A percentile compares a stretch with the other conserved stretches of the same genome.
Conservation (phyloP, 30 jellyfish, hydroid and myxozoan genomes). For the Aurelia aurita region DNA sequence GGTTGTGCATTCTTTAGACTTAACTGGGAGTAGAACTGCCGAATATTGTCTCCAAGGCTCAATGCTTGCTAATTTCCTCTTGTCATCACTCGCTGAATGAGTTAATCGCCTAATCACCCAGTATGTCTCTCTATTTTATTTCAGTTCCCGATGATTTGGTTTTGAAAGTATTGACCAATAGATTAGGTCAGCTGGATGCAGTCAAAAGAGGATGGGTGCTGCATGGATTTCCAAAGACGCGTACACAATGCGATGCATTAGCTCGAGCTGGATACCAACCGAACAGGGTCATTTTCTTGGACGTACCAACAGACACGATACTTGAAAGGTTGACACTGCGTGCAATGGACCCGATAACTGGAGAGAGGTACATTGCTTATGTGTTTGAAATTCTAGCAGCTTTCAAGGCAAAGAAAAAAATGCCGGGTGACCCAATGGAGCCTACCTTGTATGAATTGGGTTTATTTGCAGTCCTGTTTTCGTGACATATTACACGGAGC, state of each 20-base stretch:
- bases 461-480: too few species aligned
- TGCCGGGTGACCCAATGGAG: too few species aligned
- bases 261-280: conserved; percentile 87
- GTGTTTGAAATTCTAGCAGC: not conserved
- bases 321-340: conserved; percentile 89
- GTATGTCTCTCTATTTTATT: not conserved
- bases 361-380: conserved; percentile 64
- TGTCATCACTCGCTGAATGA: too few species aligned
- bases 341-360: conserved; percentile 90
- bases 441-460: too few species aligned
- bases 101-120: too few species aligned
- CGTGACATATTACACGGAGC: too few species aligned
- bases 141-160: conserved; percentile 98
- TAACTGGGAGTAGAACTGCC: too few species aligned
- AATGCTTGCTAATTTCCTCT: too few species aligned
- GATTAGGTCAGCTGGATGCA: conserved; percentile 90
- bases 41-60: too few species aligned
- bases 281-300: conserved; percentile 83
- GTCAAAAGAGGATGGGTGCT: conserved; percentile 96
- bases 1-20: too few species aligned
- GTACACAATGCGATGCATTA: conserved; percentile 87
- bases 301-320: conserved; percentile 85
- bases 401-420: too few species aligned
- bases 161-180: conserved; percentile 58
- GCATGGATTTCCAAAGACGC: conserved; percentile 97